Evolutionary conservation across 30 jellyfish, hydroid and myxozoan genomes (phyloP).

Genomic region (Aurelia coerulea): DNA sequence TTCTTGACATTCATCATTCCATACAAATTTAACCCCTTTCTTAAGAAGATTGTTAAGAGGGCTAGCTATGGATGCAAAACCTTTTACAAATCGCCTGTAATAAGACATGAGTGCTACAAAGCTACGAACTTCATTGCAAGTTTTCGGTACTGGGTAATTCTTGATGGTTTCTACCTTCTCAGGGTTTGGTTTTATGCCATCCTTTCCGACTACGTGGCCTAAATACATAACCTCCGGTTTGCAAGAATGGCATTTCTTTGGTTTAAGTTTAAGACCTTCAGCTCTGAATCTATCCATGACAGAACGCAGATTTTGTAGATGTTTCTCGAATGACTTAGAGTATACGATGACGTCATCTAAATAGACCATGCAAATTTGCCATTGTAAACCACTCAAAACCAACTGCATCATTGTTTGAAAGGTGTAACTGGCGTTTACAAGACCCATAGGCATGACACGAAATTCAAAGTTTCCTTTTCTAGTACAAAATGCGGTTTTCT

Average conservation of each 20-base stretch:
- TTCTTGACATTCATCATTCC: slow-evolving; percentile 49
- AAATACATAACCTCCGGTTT: slow-evolving; percentile 36
- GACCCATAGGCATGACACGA: no score
- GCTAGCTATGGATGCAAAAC: slow-evolving; percentile 56
- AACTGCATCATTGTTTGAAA: slow-evolving; percentile 60
- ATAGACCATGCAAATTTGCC: no score
- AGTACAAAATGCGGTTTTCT: slow-evolving; percentile 45
- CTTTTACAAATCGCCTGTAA: no score
- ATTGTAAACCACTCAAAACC: slow-evolving; percentile 28
- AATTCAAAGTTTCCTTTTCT: slow-evolving; percentile 17
- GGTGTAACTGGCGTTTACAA: no score
- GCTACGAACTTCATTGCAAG: slow-evolving; percentile 41
- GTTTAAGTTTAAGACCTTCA: slow-evolving; percentile 19
- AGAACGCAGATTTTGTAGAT: slow-evolving; percentile 18
- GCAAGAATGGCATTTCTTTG: slow-evolving; percentile 37
- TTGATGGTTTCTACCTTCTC: slow-evolving; percentile 23
- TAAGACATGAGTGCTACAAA: slow-evolving; percentile 57
- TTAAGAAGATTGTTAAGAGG: slow-evolving; percentile 42
- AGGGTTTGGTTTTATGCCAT: slow-evolving; percentile 55
- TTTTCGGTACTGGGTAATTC: slow-evolving; percentile 35
- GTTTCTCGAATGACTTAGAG: slow-evolving; percentile 42
- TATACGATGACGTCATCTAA: no score
- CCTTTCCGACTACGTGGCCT: slow-evolving; percentile 60
- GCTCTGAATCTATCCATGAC: slow-evolving; percentile 17
- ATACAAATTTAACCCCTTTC: not conserved